Percentiles rank a stretch among this genome's conserved stretches.
Evolutionary conservation across 2,888 invertebrate genomes (phyloP).

Genomic region (Melinaea marsaeus): DNA sequence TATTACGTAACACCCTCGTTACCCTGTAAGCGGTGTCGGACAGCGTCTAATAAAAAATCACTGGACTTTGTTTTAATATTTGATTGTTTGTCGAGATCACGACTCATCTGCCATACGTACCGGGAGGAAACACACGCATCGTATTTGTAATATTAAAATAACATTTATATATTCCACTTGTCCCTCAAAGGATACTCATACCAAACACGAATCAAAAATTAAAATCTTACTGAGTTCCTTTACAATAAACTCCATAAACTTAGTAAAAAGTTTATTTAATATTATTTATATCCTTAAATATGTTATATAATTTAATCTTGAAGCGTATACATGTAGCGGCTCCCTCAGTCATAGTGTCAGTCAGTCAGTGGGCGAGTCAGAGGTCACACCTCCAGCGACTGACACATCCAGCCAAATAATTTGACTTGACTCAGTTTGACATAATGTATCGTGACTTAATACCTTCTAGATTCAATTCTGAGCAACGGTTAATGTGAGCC

Average conservation of each 20-base stretch:
- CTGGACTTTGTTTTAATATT: slow-evolving; percentile 1
- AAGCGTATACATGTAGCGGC: too few relatives aligned
- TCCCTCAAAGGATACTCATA: too few relatives aligned
- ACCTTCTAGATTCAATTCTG: neutral
- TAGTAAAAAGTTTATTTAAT: too few relatives aligned
- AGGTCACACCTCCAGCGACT: slow-evolving; percentile 38
- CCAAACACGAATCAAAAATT: too few relatives aligned
- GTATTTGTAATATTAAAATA: neutral
- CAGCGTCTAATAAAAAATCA: neutral
- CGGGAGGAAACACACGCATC: neutral
- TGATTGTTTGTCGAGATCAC: neutral
- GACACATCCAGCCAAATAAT: slow-evolving; percentile 29
- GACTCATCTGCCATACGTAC: neutral
- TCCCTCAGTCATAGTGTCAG: slow-evolving; percentile 2
- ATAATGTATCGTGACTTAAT: slow-evolving; percentile 8
- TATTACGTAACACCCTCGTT: neutral
- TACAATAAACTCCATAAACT: too few relatives aligned
- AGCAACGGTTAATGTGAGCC: too few relatives aligned
- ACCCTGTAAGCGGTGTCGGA: neutral
- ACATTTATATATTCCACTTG: too few relatives aligned
- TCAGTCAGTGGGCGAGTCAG: slow-evolving; percentile 32
- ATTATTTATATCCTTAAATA: too few relatives aligned
- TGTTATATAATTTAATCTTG: too few relatives aligned
- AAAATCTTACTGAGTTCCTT: too few relatives aligned
- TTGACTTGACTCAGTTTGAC: slow-evolving; percentile 26